Percentiles rank a stretch among this genome's conserved stretches.
phyloP scores from a whole-genome alignment of 1,140 invertebrate genomes.

The Heliothis subflexa region DNA sequence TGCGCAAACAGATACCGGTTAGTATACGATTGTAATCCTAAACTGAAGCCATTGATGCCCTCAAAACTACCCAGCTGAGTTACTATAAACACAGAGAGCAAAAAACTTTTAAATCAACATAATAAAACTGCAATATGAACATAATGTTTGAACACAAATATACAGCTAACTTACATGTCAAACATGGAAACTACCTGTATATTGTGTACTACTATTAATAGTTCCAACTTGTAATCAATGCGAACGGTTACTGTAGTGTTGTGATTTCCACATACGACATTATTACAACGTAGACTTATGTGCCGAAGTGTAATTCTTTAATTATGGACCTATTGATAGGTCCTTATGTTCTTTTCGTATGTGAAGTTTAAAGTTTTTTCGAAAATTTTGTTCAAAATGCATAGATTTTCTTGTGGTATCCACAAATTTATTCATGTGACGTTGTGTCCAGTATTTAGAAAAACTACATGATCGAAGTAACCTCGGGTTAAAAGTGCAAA shows the following conservation, averaged over 20 bases:
- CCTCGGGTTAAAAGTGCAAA: too few species aligned
- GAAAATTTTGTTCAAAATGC: too few species aligned
- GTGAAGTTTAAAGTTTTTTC: too few species aligned
- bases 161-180: not conserved
- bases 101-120: too few species aligned
- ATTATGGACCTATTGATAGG: too few species aligned
- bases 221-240: constrained; percentile 25
- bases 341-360: too few species aligned
- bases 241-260: constrained; percentile 12
- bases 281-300: not conserved
- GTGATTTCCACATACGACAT: constrained; percentile 10
- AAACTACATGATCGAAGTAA: not conserved
- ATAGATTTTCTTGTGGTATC: too few species aligned
- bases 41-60: not conserved
- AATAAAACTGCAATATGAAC: too few species aligned
- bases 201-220: constrained; percentile 14
- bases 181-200: not conserved
- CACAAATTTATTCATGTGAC: too few species aligned
- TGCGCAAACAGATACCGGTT: too few species aligned
- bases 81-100: too few species aligned
- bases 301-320: not conserved
- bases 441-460: too few species aligned
- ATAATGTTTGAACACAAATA: not conserved
- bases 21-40: not conserved
- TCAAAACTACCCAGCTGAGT: not conserved